Evolutionary conservation across 2,797 vertebrate genomes (phyloP), one percentile per base, ranked within the genome.

Genomic region (Danio albolineatus): DNA sequence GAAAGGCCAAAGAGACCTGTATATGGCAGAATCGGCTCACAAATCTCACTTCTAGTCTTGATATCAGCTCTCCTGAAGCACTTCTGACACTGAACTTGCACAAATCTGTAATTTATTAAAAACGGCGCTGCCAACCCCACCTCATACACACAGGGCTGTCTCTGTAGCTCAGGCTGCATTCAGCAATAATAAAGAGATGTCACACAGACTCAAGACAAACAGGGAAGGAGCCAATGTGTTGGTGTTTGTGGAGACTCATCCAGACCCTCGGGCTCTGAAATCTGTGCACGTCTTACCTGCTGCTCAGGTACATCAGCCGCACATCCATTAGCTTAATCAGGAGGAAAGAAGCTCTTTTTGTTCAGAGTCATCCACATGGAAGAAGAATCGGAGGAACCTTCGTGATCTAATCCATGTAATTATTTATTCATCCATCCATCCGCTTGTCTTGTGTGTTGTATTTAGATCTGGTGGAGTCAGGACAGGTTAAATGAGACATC

Each of bases 381-480:
- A 79, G 66, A 62, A 67, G 36, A 46, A 36, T 21, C 59, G 39
- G 36, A 70, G 53, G 2, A 48, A 38, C 41, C 4, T 7, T 59
- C 36, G 66, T 82, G 44, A 60, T 73, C 54, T 61, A 72, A 80
- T 78, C 73, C 74, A 65, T 65, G 64, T 43, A 6, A 56, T 66
- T 44, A 74, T 81, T 54, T 46, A 66, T 81, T 69, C 64, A 54
- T 46, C 12, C 74, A 80, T 21, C 19, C 84, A 87, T 79, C 83
- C 75, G 79, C 28, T 21, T 84, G 87, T 79, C 83, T 79, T 88
- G 85, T 84, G 85, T 88, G 86, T 48, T 6, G 61, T 62, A 80
- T 17, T 72, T 69, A 78, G 57, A 10, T 16, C 28, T 59, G 16
- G 16, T 13, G 65, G 19, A 72, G 67, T 79, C 57, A 51, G 48